These are phyloP conservation scores for Polyommatus icarus DNA, from an alignment of 2,888 invertebrate genomes.

Conservation along the genomic window DNA sequence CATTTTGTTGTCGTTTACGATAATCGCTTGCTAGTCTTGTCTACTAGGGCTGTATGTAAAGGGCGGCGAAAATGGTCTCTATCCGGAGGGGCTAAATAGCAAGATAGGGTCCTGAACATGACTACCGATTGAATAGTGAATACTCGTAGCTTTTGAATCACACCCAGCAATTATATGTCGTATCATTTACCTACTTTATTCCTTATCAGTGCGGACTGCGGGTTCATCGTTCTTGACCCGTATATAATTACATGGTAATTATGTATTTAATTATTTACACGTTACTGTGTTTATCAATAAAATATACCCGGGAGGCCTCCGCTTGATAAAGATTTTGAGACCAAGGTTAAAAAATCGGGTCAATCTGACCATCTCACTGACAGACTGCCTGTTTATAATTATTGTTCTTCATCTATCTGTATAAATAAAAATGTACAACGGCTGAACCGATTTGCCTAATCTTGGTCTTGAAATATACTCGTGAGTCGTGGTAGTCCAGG, in stretches of 20 bases:
- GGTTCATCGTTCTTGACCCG: background rate
- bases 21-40: too few species aligned
- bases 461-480: too few species aligned
- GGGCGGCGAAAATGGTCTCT: too few species aligned
- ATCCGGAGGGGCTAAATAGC: too few species aligned
- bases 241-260: background rate
- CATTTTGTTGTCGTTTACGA: too few species aligned
- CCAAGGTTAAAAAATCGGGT: constrained; percentile 9
- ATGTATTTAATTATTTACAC: background rate
- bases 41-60: too few species aligned
- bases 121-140: too few species aligned
- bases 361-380: background rate
- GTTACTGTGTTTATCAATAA: constrained; percentile 7
- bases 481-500: too few species aligned
- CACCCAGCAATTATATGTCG: background rate
- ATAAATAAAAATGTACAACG: too few species aligned
- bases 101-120: too few species aligned
- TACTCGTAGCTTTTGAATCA: too few species aligned
- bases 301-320: background rate
- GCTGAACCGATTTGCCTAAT: too few species aligned
- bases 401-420: background rate
- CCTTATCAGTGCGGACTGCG: background rate
- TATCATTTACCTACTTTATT: background rate
- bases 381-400: background rate
- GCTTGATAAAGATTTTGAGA: background rate